Evolutionary conservation across 2,888 invertebrate genomes (phyloP), one percentile per base, ranked within the genome.

Genomic region (Drosophila rubida): DNA sequence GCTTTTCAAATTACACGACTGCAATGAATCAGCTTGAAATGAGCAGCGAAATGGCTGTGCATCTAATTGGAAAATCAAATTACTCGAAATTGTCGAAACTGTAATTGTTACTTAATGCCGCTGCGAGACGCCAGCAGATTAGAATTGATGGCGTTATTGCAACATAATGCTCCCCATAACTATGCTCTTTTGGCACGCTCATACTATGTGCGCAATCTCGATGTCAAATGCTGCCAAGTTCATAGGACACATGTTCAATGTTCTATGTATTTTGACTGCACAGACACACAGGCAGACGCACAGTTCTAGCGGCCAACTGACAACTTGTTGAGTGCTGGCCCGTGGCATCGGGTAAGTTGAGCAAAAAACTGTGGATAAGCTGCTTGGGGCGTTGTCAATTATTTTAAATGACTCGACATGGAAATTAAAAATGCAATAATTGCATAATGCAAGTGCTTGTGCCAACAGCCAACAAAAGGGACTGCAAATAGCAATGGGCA

Each of bases 401-500:
- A 83, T 86, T 88, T 83, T 83, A 83, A 88, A 87, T 77, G 78
- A 83, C 84, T 80, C 60, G 69, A 61, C 75, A 77, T 64, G 66
- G 58, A 88, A 85, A 88, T 88, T 87, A 80, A 69, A 71, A 80
- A 74, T 83, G 86, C 67, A 80, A 86, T 87, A 59, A 87, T 82
- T 77, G 71, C 71, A 77, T 70, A 82, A 69, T 68, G 77, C 62
- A 69, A 64, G 35, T 13, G 23, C 58, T 53, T 49, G 54, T 87
- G 87, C 85, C 81, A 87, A 65, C 45, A 61, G 62, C 13, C 35
- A 41, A 2, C n/a, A n/a, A 41, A 13, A 13, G 6, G 14, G 16
- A 16, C 4, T 57, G 41, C 19, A n/a, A 27, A 13, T 51, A n/a
- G 13, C 8, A 48, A 23, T 51, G 45, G 55, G 22, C 13, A 42